phyloP scores from a whole-genome alignment of 2,113 vertebrate species.

The Oryctolagus cuniculus region mOryCun1.1 NC_091438.1:12179501-12180000 shows the following conservation, averaged over 20 bases:
- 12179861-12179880: no score
- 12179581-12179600: not conserved
- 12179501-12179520: no score
- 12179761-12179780: not conserved
- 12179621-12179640: not conserved
- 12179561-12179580: rapidly evolving
- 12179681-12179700: not conserved
- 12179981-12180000: no score
- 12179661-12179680: no score
- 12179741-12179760: not conserved
- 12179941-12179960: no score
- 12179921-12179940: not conserved
- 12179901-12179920: not conserved
- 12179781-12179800: rapidly evolving
- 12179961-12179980: no score
- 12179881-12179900: no score
- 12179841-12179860: not conserved
- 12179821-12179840: not conserved
- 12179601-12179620: not conserved
- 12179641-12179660: no score
- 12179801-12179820: rapidly evolving
- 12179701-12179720: not conserved
- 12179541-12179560: not conserved
- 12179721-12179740: not conserved
- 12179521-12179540: not conserved